These are phyloP conservation scores for Passer domesticus DNA, from an alignment of 2,113 vertebrate species.

Conservation along the genomic window DNA sequence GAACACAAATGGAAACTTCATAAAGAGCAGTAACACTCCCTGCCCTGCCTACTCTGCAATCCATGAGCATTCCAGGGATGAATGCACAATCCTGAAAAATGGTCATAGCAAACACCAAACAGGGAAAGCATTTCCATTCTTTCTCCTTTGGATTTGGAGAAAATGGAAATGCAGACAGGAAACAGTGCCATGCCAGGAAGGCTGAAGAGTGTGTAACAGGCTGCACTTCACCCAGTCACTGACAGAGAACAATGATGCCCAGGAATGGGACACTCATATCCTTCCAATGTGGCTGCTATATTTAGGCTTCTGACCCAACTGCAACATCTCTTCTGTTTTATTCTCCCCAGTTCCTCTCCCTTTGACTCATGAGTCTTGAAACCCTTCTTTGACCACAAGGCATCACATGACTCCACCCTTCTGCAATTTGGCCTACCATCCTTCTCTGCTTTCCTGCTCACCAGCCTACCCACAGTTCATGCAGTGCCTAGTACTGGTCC, in stretches of 20 bases:
- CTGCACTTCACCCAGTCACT: neutral
- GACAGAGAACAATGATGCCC: neutral
- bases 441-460: neutral
- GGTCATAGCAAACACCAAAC: neutral
- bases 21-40: neutral
- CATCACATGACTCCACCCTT: neutral
- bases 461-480: neutral
- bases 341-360: neutral
- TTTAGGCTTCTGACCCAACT: neutral
- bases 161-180: neutral
- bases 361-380: constrained; percentile 1
- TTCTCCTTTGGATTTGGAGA: neutral
- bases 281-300: neutral
- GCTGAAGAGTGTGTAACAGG: neutral
- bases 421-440: neutral
- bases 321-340: neutral
- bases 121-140: neutral
- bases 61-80: neutral
- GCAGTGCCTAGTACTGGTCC: neutral
- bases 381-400: neutral
- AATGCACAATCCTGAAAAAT: neutral
- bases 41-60: neutral
- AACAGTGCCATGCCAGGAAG: neutral
- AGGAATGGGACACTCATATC: neutral
- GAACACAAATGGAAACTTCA: neutral